Base-by-base conservation (phyloP, 2,113 vertebrate species). In the Rhabdomys dilectus region DNA sequence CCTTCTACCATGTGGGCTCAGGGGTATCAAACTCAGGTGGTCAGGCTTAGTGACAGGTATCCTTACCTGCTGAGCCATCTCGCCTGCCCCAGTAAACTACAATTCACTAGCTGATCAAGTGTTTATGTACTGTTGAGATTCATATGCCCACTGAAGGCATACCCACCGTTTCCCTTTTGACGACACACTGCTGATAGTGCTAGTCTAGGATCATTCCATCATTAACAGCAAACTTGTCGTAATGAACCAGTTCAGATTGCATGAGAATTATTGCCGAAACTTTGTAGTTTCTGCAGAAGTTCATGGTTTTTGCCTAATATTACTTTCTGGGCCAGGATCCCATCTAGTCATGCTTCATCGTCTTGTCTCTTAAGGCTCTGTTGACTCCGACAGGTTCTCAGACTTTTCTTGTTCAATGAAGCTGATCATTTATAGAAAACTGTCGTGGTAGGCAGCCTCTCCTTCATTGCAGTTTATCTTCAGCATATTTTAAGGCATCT, bases 41-140 rank as follows among this genome's bases (percentile, higher is more conserved):
- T 51, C 45, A 87, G 34, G 34, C 22, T 70, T 88, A 15, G 16
- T 34, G 29, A 16, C 29, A 45, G 10, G 9, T 7, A 39, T 21
- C 39, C 26, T 7, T 34, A 21, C 29, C 29, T 66, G 29, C 42
- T 34, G 17, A 21, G 48, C 21, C 64, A 72, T n/a, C 66, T 88
- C 11, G 7, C 31, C 62, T 51, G 85, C 31, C 85, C 48, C 45
- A 88, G 34, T 53, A 88, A 70, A 53, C 31, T 72, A 11, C 17
- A 42, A 86, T 94, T 85, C 73, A 95, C 58, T 92, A 66, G 73
- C 21, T 82, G 86, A 77, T 93, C 77, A 78, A 91, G 26, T 8
- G 7, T 95, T 56, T 34, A 53, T 9, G 36, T 72, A 66, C 13
- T 64, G 64, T 11, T 56, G 17, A 73, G 36, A 92, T 91, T 76